Percentiles rank a stretch among this genome's conserved stretches.
These are phyloP conservation scores for Mungos mungo DNA, from an alignment of 2,113 vertebrate genomes.

Conservation along the genomic window DNA sequence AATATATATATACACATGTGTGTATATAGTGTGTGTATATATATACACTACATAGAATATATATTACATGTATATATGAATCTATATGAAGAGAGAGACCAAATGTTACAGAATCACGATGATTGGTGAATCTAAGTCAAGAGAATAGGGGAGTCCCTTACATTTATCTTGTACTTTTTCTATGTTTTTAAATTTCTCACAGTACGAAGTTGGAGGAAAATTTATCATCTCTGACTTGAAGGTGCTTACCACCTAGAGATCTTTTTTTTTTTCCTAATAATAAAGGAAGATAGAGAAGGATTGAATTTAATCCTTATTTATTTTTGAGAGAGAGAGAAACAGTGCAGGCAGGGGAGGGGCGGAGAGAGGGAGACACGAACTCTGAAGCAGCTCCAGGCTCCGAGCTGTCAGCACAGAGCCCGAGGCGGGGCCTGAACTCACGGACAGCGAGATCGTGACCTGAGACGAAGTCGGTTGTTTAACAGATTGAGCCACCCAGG, in stretches of 20 bases:
- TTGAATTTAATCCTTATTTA: too few species aligned
- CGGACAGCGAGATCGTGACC: too few species aligned
- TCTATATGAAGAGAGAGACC: neutral
- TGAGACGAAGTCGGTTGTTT: too few species aligned
- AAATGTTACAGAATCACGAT: neutral
- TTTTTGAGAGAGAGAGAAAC: too few species aligned
- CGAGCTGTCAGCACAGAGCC: too few species aligned
- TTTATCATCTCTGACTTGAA: neutral
- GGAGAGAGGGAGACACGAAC: too few species aligned
- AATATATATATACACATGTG: too few species aligned
- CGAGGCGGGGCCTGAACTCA: too few species aligned
- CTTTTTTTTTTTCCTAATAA: neutral
- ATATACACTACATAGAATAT: neutral
- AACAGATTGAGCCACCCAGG: too few species aligned
- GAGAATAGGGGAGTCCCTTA: neutral
- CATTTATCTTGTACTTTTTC: neutral
- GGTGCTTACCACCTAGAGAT: neutral
- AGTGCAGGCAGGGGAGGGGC: too few species aligned
- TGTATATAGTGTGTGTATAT: neutral
- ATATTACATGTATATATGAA: neutral
- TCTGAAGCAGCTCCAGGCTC: too few species aligned
- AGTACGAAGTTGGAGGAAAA: neutral
- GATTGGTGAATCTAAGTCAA: neutral
- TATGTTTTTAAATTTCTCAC: neutral
- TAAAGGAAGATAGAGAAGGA: neutral